Evolutionary conservation across 2,797 vertebrate species (phyloP).

Genomic region (Neostethus bicornis): DNA sequence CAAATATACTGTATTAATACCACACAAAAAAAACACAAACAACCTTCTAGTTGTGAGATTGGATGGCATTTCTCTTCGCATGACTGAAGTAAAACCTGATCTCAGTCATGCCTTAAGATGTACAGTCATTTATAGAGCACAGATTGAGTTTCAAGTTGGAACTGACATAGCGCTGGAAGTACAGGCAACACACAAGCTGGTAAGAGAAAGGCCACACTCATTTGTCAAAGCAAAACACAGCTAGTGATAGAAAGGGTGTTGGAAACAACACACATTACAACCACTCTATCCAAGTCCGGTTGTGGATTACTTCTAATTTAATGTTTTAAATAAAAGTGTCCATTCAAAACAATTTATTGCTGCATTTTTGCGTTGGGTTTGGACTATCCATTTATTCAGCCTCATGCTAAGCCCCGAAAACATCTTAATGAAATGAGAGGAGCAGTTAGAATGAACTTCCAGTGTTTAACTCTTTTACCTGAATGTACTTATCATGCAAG

Average conservation of each 20-base stretch:
- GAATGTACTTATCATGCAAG: slow-evolving; percentile 73
- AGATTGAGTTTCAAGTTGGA: slow-evolving; percentile 71
- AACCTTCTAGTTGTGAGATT: slow-evolving; percentile 1
- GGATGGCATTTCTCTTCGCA: slow-evolving; percentile 5
- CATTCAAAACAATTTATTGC: slow-evolving; percentile 79
- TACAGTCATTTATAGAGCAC: slow-evolving; percentile 71
- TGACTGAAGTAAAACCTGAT: slow-evolving; percentile 23
- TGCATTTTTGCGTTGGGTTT: slow-evolving; percentile 66
- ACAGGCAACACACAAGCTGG: slow-evolving; percentile 68
- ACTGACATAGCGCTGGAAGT: slow-evolving; percentile 68
- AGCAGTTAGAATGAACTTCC: slow-evolving; percentile 72
- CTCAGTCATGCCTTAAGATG: slow-evolving; percentile 42
- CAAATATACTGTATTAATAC: neutral
- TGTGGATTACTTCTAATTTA: slow-evolving; percentile 61
- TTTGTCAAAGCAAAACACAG: slow-evolving; percentile 48
- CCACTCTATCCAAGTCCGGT: slow-evolving; percentile 46
- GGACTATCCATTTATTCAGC: slow-evolving; percentile 72
- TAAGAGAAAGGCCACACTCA: slow-evolving; percentile 70
- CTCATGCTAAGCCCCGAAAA: slow-evolving; percentile 73
- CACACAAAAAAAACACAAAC: neutral
- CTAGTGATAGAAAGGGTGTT: slow-evolving; percentile 47
- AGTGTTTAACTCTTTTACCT: slow-evolving; percentile 80
- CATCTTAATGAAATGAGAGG: slow-evolving; percentile 81
- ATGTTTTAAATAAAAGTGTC: slow-evolving; percentile 79
- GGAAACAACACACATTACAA: slow-evolving; percentile 19